A percentile compares a stretch with the other conserved stretches of the same genome.
These are phyloP conservation scores for Trypoxylus dichotomus DNA, from an alignment of 1,140 invertebrate species.

Conservation along the genomic window DNA sequence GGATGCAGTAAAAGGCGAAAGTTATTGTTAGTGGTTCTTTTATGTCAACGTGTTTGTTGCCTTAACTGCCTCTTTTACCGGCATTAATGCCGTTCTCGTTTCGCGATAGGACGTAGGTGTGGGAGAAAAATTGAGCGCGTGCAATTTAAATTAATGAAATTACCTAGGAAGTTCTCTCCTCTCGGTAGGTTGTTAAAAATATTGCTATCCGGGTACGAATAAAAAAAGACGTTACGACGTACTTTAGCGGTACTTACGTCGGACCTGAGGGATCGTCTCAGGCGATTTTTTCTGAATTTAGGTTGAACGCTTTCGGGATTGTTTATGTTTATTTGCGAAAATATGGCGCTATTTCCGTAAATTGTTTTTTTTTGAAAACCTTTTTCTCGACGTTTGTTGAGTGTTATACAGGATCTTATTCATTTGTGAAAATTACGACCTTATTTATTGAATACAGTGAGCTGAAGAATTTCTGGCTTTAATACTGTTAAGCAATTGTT, in stretches of 20 bases:
- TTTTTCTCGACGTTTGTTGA: neutral
- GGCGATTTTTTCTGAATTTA: neutral
- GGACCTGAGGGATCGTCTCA: neutral
- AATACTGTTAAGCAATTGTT: neutral
- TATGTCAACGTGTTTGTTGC: slow-evolving; percentile 15
- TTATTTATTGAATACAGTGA: too few relatives aligned
- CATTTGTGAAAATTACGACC: neutral
- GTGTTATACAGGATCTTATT: neutral
- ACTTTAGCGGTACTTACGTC: neutral
- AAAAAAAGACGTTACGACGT: neutral
- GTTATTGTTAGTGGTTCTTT: slow-evolving; percentile 23
- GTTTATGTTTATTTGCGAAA: slow-evolving; percentile 3
- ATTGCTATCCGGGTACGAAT: neutral
- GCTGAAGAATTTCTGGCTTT: neutral
- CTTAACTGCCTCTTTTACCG: slow-evolving; percentile 6
- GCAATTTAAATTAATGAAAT: slow-evolving; percentile 21
- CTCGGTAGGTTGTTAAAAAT: neutral
- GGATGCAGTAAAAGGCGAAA: slow-evolving; percentile 13
- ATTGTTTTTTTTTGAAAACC: neutral
- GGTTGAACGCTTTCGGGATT: neutral
- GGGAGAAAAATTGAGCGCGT: neutral
- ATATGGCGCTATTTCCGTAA: neutral
- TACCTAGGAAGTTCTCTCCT: neutral
- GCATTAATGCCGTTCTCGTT: neutral
- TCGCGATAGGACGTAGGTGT: neutral